phyloP scores from a whole-genome alignment of 2,113 vertebrate genomes.

The Pogonocichla stellata region DNA sequence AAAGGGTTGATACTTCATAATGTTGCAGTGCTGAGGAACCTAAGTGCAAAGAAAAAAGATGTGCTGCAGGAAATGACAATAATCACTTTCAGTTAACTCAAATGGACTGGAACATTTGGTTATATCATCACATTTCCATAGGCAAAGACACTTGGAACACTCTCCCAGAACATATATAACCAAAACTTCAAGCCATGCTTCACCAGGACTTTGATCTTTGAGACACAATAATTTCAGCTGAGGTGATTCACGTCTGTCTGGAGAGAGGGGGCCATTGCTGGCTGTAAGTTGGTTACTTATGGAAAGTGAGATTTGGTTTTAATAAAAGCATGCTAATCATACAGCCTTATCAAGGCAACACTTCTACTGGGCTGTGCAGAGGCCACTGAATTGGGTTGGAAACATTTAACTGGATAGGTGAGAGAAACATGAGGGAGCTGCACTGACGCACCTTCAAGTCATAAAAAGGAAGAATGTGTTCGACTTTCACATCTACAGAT shows the following conservation, averaged over 20 bases:
- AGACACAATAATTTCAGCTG: neutral
- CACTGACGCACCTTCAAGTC: slow-evolving; percentile 80
- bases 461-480: slow-evolving; percentile 73
- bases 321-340: neutral
- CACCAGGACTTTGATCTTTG: neutral
- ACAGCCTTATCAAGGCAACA: neutral
- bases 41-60: slow-evolving; percentile 52
- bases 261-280: neutral
- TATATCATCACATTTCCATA: neutral
- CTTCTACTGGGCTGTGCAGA: neutral
- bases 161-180: neutral
- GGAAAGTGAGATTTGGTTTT: neutral
- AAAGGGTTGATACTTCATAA: slow-evolving; percentile 81
- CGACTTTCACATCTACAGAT: slow-evolving; percentile 69
- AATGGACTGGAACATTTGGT: neutral
- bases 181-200: neutral
- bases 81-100: neutral
- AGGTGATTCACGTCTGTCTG: neutral
- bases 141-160: neutral
- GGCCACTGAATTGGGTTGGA: neutral
- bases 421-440: neutral
- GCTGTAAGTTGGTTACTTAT: neutral
- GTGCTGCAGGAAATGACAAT: neutral
- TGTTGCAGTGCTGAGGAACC: slow-evolving; percentile 84
- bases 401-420: neutral